Base-by-base conservation (phyloP, 2,113 vertebrate species). In the Prochilodus magdalenae region DNA sequence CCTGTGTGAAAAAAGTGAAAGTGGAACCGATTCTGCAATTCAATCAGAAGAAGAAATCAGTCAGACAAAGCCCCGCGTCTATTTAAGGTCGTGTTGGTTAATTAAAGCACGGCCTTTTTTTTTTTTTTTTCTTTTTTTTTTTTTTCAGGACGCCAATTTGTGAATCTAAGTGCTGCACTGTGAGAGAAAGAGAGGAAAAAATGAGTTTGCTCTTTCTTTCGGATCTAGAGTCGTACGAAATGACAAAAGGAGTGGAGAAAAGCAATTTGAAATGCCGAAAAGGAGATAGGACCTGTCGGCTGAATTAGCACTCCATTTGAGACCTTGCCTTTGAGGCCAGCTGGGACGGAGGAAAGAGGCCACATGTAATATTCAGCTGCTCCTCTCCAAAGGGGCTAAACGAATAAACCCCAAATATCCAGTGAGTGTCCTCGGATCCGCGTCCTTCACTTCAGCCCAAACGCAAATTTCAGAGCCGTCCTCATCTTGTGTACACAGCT, bases 221-320 rank as follows among this genome's bases (percentile, higher is more conserved):
- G 81, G 18, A 70, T 66, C 29, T 79, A 24, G 47, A 60, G 66
- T 83, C 75, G 70, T 84, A 82, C 70, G 44, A 84, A 89, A 89
- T 81, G 86, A 88, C 82, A 91, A 90, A 77, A 90, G 60, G 30
- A 81, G 78, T 62, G 70, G 60, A 47, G 5, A 79, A 87, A 84
- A 84, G 77, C 85, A 83, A 84, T 87, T 80, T 81, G 80, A 77
- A 73, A 44, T 60, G 72, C 55, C 70, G 87, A 11, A 26, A 72
- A 75, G 71, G 73, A 84, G 84, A 89, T 84, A 29, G 20, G 79
- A 81, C 80, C 49, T 74, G 16, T 75, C 79, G 5, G 16, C 26
- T 76, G 88, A 91, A 89, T 89, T 88, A 89, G 82, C 59, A 55
- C 71, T 83, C 87, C 63, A 80, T 89, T 88, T 86, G 55, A 89